These are phyloP conservation scores for Leptoteleia sp. DNA, from an alignment of 1,140 invertebrate species.

Conservation along the genomic window DNA sequence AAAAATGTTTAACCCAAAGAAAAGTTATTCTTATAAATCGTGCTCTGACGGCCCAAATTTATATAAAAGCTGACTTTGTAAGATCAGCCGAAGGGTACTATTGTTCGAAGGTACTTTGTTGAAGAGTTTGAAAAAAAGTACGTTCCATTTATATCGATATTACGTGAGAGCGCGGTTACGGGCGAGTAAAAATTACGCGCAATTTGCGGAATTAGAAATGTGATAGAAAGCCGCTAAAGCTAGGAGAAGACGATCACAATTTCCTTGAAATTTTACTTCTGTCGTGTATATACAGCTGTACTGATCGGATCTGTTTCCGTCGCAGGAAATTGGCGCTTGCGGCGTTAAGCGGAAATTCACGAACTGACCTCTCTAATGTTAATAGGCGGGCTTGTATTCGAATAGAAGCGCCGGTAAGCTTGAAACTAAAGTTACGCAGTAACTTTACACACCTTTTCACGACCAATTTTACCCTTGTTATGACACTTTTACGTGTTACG, in stretches of 20 bases:
- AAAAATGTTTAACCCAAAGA: too few relatives aligned
- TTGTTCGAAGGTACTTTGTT: too few relatives aligned
- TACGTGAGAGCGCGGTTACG: too few relatives aligned
- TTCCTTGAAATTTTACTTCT: slow-evolving; percentile 59
- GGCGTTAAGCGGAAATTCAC: slow-evolving; percentile 73
- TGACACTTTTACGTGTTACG: slow-evolving; percentile 6
- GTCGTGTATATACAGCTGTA: slow-evolving; percentile 33
- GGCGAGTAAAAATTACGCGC: too few relatives aligned
- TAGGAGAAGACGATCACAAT: slow-evolving; percentile 50
- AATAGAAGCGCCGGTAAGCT: slow-evolving; percentile 44
- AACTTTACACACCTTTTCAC: slow-evolving; percentile 23
- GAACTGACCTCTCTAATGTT: slow-evolving; percentile 73
- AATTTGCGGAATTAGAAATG: slow-evolving; percentile 20
- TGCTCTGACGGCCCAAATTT: too few relatives aligned
- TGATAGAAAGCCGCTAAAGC: slow-evolving; percentile 34
- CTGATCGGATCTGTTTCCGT: slow-evolving; percentile 70
- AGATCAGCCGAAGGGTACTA: too few relatives aligned
- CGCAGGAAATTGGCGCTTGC: slow-evolving; percentile 76
- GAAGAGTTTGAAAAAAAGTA: too few relatives aligned
- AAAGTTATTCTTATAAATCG: too few relatives aligned
- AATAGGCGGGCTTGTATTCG: slow-evolving; percentile 69
- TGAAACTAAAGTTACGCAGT: slow-evolving; percentile 19
- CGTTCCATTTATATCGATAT: too few relatives aligned
- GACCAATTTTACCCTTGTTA: neutral
- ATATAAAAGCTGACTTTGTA: too few relatives aligned